Evolutionary conservation across 2,797 vertebrate species (phyloP).

Genomic region (Macropodus opercularis): DNA sequence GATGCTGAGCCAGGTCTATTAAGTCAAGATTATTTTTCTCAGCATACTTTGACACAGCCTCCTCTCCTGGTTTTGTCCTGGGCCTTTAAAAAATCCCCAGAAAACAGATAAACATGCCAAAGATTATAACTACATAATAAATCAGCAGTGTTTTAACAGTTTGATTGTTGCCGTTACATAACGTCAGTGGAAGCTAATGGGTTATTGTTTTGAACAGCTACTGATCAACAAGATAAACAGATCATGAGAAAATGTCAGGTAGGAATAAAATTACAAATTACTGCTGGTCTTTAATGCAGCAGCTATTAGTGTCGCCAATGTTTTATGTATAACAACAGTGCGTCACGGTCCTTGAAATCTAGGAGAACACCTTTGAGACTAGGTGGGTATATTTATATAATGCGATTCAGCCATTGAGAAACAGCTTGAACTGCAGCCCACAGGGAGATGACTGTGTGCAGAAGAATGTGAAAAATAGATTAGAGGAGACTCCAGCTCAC

Average conservation of each 20-base stretch:
- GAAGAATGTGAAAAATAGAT: slow-evolving; percentile 28
- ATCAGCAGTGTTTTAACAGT: no score
- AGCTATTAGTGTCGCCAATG: not conserved
- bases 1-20: no score
- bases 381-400: not conserved
- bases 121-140: slow-evolving; percentile 2
- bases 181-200: slow-evolving; percentile 14
- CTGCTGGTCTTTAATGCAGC: not conserved
- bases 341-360: not conserved
- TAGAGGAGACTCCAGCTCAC: slow-evolving; percentile 11
- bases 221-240: slow-evolving; percentile 1
- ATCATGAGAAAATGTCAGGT: not conserved
- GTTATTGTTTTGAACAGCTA: no score
- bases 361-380: not conserved
- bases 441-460: slow-evolving; percentile 17
- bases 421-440: slow-evolving; percentile 1
- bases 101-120: no score
- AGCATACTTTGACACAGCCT: no score
- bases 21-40: no score
- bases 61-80: no score
- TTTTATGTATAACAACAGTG: not conserved
- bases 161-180: no score
- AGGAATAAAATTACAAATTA: not conserved
- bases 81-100: no score
- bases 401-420: slow-evolving; percentile 14